These are phyloP conservation scores for Herpetotheres cachinnans DNA, from an alignment of 2,113 vertebrate genomes.

Conservation along the genomic window DNA sequence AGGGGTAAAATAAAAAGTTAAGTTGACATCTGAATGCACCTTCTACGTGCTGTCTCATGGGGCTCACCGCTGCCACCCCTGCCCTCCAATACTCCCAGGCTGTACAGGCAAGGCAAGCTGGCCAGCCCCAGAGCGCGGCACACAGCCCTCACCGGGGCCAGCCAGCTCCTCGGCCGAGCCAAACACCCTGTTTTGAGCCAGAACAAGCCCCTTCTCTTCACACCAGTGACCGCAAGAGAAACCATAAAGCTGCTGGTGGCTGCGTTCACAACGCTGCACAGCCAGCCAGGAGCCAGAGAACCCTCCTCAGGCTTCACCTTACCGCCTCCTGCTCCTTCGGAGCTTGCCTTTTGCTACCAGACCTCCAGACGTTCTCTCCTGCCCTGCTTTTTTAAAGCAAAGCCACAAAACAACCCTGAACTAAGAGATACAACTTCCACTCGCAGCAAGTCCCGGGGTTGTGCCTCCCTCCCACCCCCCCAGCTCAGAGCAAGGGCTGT, in stretches of 20 bases:
- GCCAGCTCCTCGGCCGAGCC: fast-evolving
- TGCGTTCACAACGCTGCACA: background rate
- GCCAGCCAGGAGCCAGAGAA: background rate
- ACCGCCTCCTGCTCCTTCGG: background rate
- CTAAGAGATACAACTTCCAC: background rate
- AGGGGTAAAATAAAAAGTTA: background rate
- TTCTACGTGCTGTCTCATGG: background rate
- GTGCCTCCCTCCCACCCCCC: background rate
- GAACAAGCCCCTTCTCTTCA: background rate
- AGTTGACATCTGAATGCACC: background rate
- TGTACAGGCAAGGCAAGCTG: background rate
- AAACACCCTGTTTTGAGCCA: background rate
- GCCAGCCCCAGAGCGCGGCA: background rate
- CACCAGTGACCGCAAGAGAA: background rate
- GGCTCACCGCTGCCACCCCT: background rate
- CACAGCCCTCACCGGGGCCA: background rate
- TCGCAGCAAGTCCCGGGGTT: fast-evolving
- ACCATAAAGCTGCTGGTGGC: background rate
- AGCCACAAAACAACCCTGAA: background rate
- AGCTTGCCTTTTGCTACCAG: background rate
- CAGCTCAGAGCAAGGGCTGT: background rate
- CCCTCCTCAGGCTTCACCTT: background rate
- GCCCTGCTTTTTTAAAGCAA: background rate
- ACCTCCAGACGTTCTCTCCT: background rate
- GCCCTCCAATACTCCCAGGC: background rate